A percentile compares a stretch with the other conserved stretches of the same genome.
phyloP scores from a whole-genome alignment of 1,140 invertebrate genomes.

The Zaprionus gabonicus region DNA sequence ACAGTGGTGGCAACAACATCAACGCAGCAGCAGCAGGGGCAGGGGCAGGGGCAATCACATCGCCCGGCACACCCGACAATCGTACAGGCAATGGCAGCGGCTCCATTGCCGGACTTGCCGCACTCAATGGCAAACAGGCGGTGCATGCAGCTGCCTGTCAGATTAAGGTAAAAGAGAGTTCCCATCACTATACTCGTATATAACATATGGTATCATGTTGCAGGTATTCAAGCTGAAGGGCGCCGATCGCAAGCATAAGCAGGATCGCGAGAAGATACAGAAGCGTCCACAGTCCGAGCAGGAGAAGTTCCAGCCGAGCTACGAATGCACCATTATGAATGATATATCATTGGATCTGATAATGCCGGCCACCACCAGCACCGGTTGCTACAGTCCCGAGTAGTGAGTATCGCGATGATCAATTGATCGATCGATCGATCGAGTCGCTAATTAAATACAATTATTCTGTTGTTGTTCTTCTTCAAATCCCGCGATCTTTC shows the following conservation, averaged over 20 bases:
- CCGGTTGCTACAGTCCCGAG: conserved; percentile 83
- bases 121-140: conserved; percentile 84
- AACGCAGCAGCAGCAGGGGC: conserved; percentile 28
- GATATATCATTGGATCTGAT: conserved; percentile 88
- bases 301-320: conserved; percentile 97
- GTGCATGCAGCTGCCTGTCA: conserved; percentile 97
- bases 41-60: conserved; percentile 33
- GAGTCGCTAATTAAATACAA: conserved; percentile 36
- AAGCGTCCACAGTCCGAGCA: conserved; percentile 93
- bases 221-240: conserved; percentile 95
- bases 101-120: conserved; percentile 73
- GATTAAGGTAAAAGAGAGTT: conserved; percentile 90
- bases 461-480: conserved; percentile 44
- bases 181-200: background rate
- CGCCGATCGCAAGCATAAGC: conserved; percentile 98
- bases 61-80: conserved; percentile 29
- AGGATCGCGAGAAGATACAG: conserved; percentile 97
- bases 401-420: conserved; percentile 67
- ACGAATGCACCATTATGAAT: conserved; percentile 96
- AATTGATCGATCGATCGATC: conserved; percentile 14
- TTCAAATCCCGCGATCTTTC: conserved; percentile 9
- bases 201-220: background rate
- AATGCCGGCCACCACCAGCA: conserved; percentile 52
- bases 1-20: conserved; percentile 18
- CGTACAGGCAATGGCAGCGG: conserved; percentile 30